Base-by-base conservation (phyloP, 2,888 invertebrate species). In the Polylopha cassiicola region DNA sequence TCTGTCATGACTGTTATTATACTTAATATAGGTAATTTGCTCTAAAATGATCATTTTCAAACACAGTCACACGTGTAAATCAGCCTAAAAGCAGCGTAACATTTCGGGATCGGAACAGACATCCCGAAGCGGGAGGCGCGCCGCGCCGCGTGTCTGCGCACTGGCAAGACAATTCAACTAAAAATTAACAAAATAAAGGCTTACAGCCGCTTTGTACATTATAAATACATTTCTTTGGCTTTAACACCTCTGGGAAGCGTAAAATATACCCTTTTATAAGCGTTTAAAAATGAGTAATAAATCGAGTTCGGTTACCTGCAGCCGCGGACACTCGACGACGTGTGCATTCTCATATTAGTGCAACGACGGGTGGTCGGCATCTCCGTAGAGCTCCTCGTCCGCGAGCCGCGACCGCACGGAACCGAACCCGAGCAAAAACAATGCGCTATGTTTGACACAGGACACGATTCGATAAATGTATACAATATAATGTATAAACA, bases 211-310 rank as follows among this genome's bases (percentile, higher is more conserved):
- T 72, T 70, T 73, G 73, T 75, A 75, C 76, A 68, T 57, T 58
- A 52, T 55, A 57, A 57, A 58, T 60, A 58, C 62, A 65, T 63
- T 55, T 77, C 80, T 81, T 81, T 81, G 81, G 80, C 73, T 72
- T 56, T 55, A 65, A 72, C 73, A 67, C 75, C 72, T 75, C 73
- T 75, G 64, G 54, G 72, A 79, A 80, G 81, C 81, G 75, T 76
- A 69, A 65, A 64, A 65, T 68, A 69, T 67, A 61, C 57, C 37
- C 56, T 58, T 58, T 58, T 42, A 67, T 63, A 71, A 72, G 69
- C 67, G 55, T 65, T 61, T 51, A 54, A 61, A 67, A 65, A 64
- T 62, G 52, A 60, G 55, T 61, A 53, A 47, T 50, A 46, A 50
- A 44, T 43, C 46, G 51, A 39, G 30, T 36, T 31, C 17, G 9